These are phyloP conservation scores for Ashinkailepas kermadecensis DNA, from an alignment of 2,888 invertebrate genomes.

Conservation along the genomic window DNA sequence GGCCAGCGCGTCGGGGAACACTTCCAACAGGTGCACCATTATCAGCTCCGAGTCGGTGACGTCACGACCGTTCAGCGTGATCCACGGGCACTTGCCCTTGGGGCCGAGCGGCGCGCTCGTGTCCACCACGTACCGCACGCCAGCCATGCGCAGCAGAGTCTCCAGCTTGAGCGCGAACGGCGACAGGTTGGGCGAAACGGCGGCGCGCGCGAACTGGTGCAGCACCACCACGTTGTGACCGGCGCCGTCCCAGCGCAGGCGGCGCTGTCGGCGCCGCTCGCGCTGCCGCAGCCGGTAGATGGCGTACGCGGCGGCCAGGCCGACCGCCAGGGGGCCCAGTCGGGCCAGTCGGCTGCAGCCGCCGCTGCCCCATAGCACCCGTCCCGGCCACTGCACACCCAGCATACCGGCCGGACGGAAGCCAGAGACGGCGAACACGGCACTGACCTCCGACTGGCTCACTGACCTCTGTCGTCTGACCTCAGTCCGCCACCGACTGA, in stretches of 20 bases:
- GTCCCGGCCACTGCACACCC: too few relatives aligned
- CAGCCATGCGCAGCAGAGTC: background rate
- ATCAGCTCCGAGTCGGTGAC: conserved; percentile 42
- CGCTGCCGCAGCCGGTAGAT: background rate
- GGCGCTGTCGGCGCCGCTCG: background rate
- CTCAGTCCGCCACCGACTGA: too few relatives aligned
- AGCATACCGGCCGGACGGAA: too few relatives aligned
- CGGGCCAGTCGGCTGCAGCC: background rate
- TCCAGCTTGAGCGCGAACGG: background rate
- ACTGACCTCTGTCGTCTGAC: too few relatives aligned
- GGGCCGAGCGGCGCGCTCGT: conserved; percentile 35
- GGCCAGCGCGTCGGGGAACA: conserved; percentile 38
- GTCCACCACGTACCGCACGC: background rate
- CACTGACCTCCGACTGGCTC: too few relatives aligned
- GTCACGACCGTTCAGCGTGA: conserved; percentile 40
- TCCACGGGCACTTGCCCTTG: conserved; percentile 43
- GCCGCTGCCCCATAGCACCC: background rate
- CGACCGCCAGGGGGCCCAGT: background rate
- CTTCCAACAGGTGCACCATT: conserved; percentile 40
- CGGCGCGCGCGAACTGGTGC: background rate
- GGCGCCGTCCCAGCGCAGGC: background rate
- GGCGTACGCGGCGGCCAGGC: background rate
- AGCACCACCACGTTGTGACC: background rate
- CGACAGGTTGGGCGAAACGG: background rate
- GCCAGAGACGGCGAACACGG: too few relatives aligned